These are phyloP conservation scores for Cerastoderma edule DNA, from an alignment of 2,888 invertebrate species.

Conservation along the genomic window DNA sequence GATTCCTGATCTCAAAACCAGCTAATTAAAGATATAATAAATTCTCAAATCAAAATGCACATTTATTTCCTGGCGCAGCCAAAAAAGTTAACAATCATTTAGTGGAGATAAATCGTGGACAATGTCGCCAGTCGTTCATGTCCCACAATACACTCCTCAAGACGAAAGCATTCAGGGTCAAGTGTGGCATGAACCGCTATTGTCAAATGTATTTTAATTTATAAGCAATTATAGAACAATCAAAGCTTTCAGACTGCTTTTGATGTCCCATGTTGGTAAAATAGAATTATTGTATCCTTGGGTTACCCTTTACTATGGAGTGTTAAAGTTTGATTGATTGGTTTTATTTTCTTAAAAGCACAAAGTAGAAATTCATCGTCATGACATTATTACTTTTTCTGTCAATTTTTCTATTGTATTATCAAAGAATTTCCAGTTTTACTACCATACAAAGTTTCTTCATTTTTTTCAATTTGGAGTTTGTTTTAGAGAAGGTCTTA, in stretches of 20 bases:
- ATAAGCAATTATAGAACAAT: conserved; percentile 23
- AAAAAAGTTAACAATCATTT: conserved; percentile 6
- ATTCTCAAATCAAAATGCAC: too few relatives aligned
- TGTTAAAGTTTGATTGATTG: background rate
- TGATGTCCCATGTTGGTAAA: conserved; percentile 14
- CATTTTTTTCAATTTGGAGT: too few relatives aligned
- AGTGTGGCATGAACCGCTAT: conserved; percentile 17
- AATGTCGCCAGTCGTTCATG: conserved; percentile 15
- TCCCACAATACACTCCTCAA: conserved; percentile 16
- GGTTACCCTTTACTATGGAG: background rate
- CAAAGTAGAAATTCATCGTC: background rate
- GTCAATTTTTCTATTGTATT: too few relatives aligned
- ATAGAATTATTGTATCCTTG: conserved; percentile 20
- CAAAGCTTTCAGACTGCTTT: conserved; percentile 14
- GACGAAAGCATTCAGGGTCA: conserved; percentile 21
- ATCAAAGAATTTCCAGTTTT: too few relatives aligned
- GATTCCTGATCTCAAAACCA: too few relatives aligned
- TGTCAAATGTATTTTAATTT: conserved; percentile 22
- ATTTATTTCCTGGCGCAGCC: too few relatives aligned
- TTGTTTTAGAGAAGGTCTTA: too few relatives aligned
- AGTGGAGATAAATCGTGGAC: conserved; percentile 1
- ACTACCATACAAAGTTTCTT: too few relatives aligned
- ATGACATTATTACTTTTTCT: too few relatives aligned
- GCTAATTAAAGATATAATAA: background rate
- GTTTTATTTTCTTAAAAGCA: conserved; percentile 4